Conservation (phyloP, 2,797 vertebrate genomes). For the Myoxocephalus aenaeus region DNA sequence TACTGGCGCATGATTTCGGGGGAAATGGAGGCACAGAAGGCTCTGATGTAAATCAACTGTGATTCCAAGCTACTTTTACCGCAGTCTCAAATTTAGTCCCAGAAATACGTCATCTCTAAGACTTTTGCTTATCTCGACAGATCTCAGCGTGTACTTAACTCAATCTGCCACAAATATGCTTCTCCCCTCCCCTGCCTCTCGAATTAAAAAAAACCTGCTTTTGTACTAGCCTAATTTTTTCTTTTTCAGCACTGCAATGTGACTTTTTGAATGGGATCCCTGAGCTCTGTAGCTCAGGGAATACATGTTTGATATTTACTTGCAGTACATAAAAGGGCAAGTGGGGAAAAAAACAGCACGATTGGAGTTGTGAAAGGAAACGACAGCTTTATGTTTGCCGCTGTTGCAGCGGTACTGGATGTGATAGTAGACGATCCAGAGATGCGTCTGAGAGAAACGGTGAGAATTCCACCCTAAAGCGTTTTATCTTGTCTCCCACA, state of each 20-base stretch:
- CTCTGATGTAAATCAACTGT: slow-evolving; percentile 9
- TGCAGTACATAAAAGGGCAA: slow-evolving; percentile 2
- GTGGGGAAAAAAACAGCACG: neutral
- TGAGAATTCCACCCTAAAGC: slow-evolving; percentile 38
- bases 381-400: slow-evolving; percentile 32
- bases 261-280: slow-evolving; percentile 6
- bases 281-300: slow-evolving; percentile 3
- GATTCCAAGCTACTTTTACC: slow-evolving; percentile 22
- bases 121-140: slow-evolving; percentile 38
- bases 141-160: slow-evolving; percentile 26
- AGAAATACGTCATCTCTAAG: neutral
- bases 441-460: slow-evolving; percentile 31
- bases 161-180: slow-evolving; percentile 16
- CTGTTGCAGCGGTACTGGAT: slow-evolving; percentile 43
- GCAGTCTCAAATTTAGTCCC: slow-evolving; percentile 5
- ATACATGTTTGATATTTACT: slow-evolving; percentile 30
- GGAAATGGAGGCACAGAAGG: neutral
- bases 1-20: neutral
- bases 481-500: slow-evolving; percentile 42
- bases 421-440: slow-evolving; percentile 38
- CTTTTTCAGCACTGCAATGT: neutral
- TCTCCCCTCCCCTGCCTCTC: slow-evolving; percentile 5
- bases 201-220: slow-evolving; percentile 33
- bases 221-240: neutral
- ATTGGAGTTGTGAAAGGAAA: slow-evolving; percentile 15